A percentile compares a stretch with the other conserved stretches of the same genome.
Evolutionary conservation across 2,797 vertebrate species (phyloP).

Genomic region (Xenopus petersii): DNA sequence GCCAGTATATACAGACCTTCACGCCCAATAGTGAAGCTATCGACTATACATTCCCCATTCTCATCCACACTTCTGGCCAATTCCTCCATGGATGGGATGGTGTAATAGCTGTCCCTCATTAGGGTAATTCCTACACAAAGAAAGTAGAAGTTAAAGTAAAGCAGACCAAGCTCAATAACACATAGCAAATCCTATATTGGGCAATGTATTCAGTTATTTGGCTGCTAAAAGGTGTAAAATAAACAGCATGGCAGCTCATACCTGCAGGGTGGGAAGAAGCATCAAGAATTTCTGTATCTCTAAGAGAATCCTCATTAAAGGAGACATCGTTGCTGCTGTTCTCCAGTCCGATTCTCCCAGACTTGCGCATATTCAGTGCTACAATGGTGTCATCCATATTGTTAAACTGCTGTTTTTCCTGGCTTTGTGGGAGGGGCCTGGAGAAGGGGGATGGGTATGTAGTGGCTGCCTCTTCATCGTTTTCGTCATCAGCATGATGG

Average conservation of each 20-base stretch:
- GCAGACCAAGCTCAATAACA: too few species aligned
- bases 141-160: background rate
- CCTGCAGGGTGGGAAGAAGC: conserved; percentile 84
- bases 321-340: conserved; percentile 86
- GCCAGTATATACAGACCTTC: conserved; percentile 70
- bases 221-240: too few species aligned
- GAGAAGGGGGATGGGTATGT: conserved; percentile 87
- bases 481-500: conserved; percentile 59
- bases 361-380: conserved; percentile 80
- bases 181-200: too few species aligned
- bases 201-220: too few species aligned
- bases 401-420: conserved; percentile 59
- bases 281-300: conserved; percentile 67
- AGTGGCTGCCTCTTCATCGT: conserved; percentile 72
- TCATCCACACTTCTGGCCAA: conserved; percentile 78
- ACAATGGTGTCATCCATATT: conserved; percentile 82
- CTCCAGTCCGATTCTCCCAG: conserved; percentile 71
- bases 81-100: conserved; percentile 91
- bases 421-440: conserved; percentile 79
- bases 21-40: conserved; percentile 89
- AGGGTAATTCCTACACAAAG: conserved; percentile 77
- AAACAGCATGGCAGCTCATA: conserved; percentile 48
- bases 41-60: conserved; percentile 80
- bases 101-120: conserved; percentile 85
- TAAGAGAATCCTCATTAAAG: conserved; percentile 81